Conservation (phyloP, 2,888 invertebrate species). For the Agonopterix subpropinquella region DNA sequence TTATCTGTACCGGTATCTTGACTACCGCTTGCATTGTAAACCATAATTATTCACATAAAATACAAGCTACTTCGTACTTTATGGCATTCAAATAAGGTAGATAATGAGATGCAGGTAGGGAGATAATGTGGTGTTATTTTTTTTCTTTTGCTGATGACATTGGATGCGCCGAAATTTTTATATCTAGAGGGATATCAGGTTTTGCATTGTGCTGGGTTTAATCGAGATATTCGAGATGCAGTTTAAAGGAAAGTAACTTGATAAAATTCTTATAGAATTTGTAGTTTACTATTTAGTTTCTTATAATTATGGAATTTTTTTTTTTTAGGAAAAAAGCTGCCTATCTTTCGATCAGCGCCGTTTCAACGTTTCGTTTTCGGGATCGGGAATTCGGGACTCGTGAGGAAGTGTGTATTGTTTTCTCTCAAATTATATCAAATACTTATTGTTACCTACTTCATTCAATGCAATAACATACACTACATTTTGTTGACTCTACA, state of each 20-base stretch:
- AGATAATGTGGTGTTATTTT: neutral
- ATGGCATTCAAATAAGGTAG: neutral
- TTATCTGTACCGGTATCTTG: slow-evolving; percentile 2
- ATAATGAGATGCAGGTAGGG: neutral
- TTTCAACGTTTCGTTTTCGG: too few species aligned
- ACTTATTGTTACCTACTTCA: too few species aligned
- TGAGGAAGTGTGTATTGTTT: too few species aligned
- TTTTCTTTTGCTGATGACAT: slow-evolving; percentile 2
- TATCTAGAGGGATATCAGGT: slow-evolving; percentile 24
- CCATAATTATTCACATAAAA: neutral
- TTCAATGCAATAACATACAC: too few species aligned
- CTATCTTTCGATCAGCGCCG: too few species aligned
- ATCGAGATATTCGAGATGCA: slow-evolving; percentile 7
- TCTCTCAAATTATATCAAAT: too few species aligned
- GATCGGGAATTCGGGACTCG: too few species aligned
- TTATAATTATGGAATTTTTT: too few species aligned
- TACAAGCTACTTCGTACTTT: neutral
- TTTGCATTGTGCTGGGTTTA: slow-evolving; percentile 19
- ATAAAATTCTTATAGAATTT: too few species aligned
- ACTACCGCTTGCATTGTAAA: slow-evolving; percentile 2
- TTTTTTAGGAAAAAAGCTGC: too few species aligned
- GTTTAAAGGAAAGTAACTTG: neutral
- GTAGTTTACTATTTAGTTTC: too few species aligned
- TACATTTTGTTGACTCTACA: too few species aligned
- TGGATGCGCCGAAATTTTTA: slow-evolving; percentile 21